Base-by-base conservation (phyloP, 23 tunicate species). In the Halocynthia roretzi region DNA sequence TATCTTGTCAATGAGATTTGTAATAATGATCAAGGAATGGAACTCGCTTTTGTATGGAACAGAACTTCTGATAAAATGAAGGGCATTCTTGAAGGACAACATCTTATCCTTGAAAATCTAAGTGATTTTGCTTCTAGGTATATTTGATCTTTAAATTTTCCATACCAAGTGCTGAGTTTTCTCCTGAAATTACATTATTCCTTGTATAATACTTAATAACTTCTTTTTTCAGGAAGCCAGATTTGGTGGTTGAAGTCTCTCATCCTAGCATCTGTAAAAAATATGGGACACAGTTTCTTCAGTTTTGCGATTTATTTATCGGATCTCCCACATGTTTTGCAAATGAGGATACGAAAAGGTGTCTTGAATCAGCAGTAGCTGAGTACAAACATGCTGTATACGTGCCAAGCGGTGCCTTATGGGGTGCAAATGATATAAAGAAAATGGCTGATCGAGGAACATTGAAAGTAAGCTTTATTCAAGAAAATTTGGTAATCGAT, bases 401-500 rank as follows among this genome's bases (percentile, higher is more conserved):
- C 80, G 80, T 93, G 11, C 92, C 92, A 15, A 75, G 86, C 53
- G 98, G 98, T 19, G 98, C 98, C 53, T 78, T 93, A 57, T 93
- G 98, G 98, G 98, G 98, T 17, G 85, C 92, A 2, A 81, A 79
- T 8, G 98, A 93, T 63, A 93, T 93, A 44, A 77, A 83, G 68
- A 93, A 86, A 76, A 93, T 93, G 98, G 85, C 88, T 54, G 49
- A 55, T 6, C 4, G 74, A 8, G 82, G 75, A 40, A 52, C 80
- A 54, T 62, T 85, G 52, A 44, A 52, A 7, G 65, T 52, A 65
- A 10, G 70, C 63, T n/a, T 58, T 31, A 31, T 31, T 31, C 44
- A 31, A n/a, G 63, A 15, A 58, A 58, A 14, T 58, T 58, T 58
- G 2, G 15, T 58, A n/a, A n/a, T 58, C 2, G n/a, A 58, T 58